A percentile compares a stretch with the other conserved stretches of the same genome.
Evolutionary conservation across 2,888 invertebrate species (phyloP).

Genomic region (Orgyia antiqua): DNA sequence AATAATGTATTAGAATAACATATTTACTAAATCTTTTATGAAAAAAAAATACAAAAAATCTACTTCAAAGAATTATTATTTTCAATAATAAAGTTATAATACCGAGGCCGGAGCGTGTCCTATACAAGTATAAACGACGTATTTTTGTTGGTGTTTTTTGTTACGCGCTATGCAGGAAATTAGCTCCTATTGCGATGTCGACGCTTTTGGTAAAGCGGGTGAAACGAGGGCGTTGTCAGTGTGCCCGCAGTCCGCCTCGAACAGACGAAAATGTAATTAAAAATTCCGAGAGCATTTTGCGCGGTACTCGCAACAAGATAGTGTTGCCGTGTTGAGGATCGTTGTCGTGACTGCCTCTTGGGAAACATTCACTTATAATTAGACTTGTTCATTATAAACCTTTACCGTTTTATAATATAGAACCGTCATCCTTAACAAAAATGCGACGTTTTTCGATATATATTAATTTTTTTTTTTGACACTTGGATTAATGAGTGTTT

Average conservation of each 20-base stretch:
- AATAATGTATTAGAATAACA: no score
- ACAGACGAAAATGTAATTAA: conserved; percentile 78
- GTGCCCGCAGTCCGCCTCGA: conserved; percentile 62
- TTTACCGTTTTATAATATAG: conserved; percentile 41
- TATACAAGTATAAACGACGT: conserved; percentile 55
- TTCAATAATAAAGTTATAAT: conserved; percentile 43
- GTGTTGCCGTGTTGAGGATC: conserved; percentile 66
- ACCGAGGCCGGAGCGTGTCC: conserved; percentile 35
- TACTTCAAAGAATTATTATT: conserved; percentile 31
- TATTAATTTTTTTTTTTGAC: conserved; percentile 25
- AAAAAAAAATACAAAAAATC: conserved; percentile 8
- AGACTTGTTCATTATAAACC: conserved; percentile 64
- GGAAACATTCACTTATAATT: conserved; percentile 73
- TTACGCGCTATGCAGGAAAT: conserved; percentile 75
- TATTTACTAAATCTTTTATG: no score
- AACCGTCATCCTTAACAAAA: no score
- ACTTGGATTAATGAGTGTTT: conserved; percentile 20
- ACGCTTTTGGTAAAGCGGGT: conserved; percentile 73
- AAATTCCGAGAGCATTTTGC: conserved; percentile 77
- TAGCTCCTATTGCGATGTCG: conserved; percentile 77
- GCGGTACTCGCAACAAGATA: conserved; percentile 73
- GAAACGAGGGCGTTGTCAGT: conserved; percentile 66
- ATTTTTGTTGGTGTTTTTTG: conserved; percentile 68
- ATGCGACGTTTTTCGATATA: background rate
- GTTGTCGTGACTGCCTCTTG: conserved; percentile 70